Evolutionary conservation across 2,113 vertebrate species (phyloP), one percentile per base, ranked within the genome.

Genomic region (Dicrurus megarhynchus): DNA sequence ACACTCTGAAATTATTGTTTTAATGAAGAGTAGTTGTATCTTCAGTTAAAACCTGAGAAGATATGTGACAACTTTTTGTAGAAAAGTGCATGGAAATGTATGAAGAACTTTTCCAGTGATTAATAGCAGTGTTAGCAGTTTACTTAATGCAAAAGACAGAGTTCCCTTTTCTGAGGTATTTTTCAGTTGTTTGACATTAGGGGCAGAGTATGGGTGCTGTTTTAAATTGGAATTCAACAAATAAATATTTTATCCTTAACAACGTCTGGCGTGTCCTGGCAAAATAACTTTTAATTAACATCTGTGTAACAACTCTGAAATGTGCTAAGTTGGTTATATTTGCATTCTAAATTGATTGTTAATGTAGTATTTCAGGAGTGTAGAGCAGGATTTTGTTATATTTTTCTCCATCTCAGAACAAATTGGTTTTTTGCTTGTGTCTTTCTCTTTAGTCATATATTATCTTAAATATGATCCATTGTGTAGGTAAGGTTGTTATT

Each of bases 161-260:
- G 80, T 95, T 87, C 56, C 65, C 49, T 96, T 79, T 95, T 93
- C 75, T 91, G 21, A 68, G 33, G 26, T 92, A 84, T 78, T 97
- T 97, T 84, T 94, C 81, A 53, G 57, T 94, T 95, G 80, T 80
- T 75, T 93, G 39, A 81, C 22, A 17, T 49, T 84, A 46, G 19
- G 6, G n/a, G 5, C 37, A 81, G 56, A 42, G 17, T 71, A 30
- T 69, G 13, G 10, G 9, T 74, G 12, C 13, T 81, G 65, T 91
- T 95, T 95, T 95, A 64, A 74, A 91, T 76, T 46, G 86, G 39
- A 89, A 90, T 96, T 95, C 49, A 92, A 82, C 90, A 95, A 79
- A 87, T 89, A 94, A 92, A 69, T 81, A 74, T 50, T 95, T 90
- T 37, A 92, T 49, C 49, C 35, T 92, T 97, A 84, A 95, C 76